Percentiles rank a stretch among this genome's conserved stretches.
phyloP scores from a whole-genome alignment of 2,797 vertebrate species.

The Moxostoma hubbsi region DNA sequence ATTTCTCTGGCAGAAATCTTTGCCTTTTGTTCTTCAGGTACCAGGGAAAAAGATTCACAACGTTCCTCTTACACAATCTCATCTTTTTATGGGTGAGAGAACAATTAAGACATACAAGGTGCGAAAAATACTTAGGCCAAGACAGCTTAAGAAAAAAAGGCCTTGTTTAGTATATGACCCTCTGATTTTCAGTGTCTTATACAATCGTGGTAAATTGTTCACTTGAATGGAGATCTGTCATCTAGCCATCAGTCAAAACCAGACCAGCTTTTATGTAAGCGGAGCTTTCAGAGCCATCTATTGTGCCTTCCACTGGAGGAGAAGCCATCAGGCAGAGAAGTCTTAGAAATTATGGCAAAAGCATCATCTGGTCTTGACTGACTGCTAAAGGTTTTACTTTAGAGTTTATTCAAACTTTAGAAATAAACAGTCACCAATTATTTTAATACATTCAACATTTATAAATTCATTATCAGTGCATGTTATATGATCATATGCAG shows the following conservation, averaged over 20 bases:
- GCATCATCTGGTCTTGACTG: slow-evolving; percentile 69
- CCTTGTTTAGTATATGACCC: slow-evolving; percentile 55
- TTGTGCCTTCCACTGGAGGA: slow-evolving; percentile 82
- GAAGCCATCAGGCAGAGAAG: slow-evolving; percentile 73
- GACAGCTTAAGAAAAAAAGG: slow-evolving; percentile 51
- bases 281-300: slow-evolving; percentile 73
- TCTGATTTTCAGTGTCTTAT: slow-evolving; percentile 59
- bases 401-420: slow-evolving; percentile 51
- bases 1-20: slow-evolving; percentile 61
- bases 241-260: slow-evolving; percentile 75
- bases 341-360: slow-evolving; percentile 57
- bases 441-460: slow-evolving; percentile 42
- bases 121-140: slow-evolving; percentile 41
- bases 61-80: slow-evolving; percentile 46
- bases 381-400: slow-evolving; percentile 60
- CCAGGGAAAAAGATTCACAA: slow-evolving; percentile 55
- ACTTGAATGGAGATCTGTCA: slow-evolving; percentile 57
- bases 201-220: slow-evolving; percentile 54
- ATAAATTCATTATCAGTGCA: slow-evolving; percentile 47
- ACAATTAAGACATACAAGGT: slow-evolving; percentile 40
- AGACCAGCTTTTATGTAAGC: slow-evolving; percentile 65
- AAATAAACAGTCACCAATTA: slow-evolving; percentile 50
- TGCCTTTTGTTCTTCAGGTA: slow-evolving; percentile 70
- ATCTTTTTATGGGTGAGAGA: slow-evolving; percentile 40
- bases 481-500: slow-evolving; percentile 49